A percentile compares a stretch with the other conserved stretches of the same genome.
Evolutionary conservation across 2,113 vertebrate species (phyloP).

Genomic region (Poecilia latipinna): DNA sequence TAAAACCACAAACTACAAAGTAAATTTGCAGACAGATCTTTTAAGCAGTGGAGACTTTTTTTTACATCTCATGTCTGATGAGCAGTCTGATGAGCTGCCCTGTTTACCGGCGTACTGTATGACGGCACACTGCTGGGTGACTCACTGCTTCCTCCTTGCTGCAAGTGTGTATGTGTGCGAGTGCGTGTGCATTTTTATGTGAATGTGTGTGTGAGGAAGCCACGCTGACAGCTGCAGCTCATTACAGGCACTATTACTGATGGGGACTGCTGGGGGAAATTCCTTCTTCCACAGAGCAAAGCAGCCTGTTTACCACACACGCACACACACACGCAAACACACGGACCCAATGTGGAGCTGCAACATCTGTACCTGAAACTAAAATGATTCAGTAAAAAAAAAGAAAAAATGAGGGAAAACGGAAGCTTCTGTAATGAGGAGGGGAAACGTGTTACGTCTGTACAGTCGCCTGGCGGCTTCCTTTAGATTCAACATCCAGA

Average conservation of each 20-base stretch:
- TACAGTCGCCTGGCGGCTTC: constrained; percentile 20
- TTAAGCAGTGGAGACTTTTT: constrained; percentile 55
- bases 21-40: constrained; percentile 40
- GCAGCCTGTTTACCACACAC: constrained; percentile 71
- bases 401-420: constrained; percentile 70
- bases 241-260: constrained; percentile 80
- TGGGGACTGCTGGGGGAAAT: constrained; percentile 80
- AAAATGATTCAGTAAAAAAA: constrained; percentile 83
- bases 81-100: constrained; percentile 66
- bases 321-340: constrained; percentile 43
- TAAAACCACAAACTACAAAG: constrained; percentile 12
- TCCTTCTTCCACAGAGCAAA: constrained; percentile 74
- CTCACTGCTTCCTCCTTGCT: constrained; percentile 75
- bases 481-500: constrained; percentile 29
- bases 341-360: constrained; percentile 59
- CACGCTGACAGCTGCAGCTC: constrained; percentile 80
- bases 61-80: constrained; percentile 58
- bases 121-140: constrained; percentile 76
- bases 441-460: constrained; percentile 17
- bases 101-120: constrained; percentile 74
- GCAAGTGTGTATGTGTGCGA: constrained; percentile 41
- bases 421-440: constrained; percentile 13
- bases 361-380: constrained; percentile 86
- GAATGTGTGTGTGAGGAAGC: constrained; percentile 66
- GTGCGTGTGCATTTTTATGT: constrained; percentile 47